These are phyloP conservation scores for Gymnocypris eckloni DNA, from an alignment of 2,797 vertebrate genomes.

Conservation along the genomic window DNA sequence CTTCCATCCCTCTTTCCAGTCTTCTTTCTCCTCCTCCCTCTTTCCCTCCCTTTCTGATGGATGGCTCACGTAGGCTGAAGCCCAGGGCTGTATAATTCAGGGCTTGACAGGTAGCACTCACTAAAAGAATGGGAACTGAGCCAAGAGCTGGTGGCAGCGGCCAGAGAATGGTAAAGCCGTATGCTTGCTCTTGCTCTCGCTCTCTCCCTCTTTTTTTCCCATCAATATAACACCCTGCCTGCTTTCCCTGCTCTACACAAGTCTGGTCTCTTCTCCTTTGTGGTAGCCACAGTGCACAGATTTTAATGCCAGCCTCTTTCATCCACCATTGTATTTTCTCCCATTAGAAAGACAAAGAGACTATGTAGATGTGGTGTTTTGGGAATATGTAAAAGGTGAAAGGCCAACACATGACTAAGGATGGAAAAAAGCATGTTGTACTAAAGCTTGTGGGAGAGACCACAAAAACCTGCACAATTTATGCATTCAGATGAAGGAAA, in stretches of 20 bases:
- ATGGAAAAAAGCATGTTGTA: not conserved
- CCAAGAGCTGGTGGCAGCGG: constrained; percentile 84
- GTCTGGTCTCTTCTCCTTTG: constrained; percentile 48
- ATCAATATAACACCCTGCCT: constrained; percentile 37
- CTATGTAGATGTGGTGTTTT: constrained; percentile 11
- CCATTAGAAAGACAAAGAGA: constrained; percentile 17
- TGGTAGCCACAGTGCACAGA: constrained; percentile 35
- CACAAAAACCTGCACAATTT: not conserved
- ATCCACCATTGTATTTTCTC: constrained; percentile 41
- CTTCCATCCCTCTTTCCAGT: constrained; percentile 36
- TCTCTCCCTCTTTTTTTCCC: constrained; percentile 4
- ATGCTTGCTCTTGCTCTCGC: constrained; percentile 15
- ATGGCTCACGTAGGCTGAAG: constrained; percentile 89
- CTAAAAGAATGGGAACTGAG: constrained; percentile 87
- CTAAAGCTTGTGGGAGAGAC: constrained; percentile 2
- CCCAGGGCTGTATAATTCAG: constrained; percentile 88
- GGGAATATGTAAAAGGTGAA: not conserved
- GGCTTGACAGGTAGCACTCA: constrained; percentile 89
- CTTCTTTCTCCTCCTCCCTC: constrained; percentile 30
- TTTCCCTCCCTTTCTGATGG: constrained; percentile 81
- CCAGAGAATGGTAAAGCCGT: constrained; percentile 75
- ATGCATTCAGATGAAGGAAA: not conserved
- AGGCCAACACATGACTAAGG: not conserved
- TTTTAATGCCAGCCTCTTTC: constrained; percentile 44
- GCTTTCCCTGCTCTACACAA: constrained; percentile 23